A percentile compares a stretch with the other conserved stretches of the same genome.
phyloP scores from a whole-genome alignment of 2,113 vertebrate genomes.

The Garra rufa region DNA sequence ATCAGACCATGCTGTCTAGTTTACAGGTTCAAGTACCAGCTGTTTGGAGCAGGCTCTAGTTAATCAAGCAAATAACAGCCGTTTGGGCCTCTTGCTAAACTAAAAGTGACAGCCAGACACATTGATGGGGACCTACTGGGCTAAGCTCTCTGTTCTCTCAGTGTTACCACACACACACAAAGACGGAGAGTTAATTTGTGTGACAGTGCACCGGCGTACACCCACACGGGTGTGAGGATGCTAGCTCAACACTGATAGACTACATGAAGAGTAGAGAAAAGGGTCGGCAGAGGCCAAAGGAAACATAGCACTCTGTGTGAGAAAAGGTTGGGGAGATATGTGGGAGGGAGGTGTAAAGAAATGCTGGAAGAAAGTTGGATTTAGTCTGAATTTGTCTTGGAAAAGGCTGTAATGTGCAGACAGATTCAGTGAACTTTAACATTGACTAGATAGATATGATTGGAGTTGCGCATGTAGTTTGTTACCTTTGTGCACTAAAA shows the following conservation, averaged over 20 bases:
- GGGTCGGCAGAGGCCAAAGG: neutral
- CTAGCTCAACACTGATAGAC: constrained; percentile 20
- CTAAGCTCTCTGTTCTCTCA: neutral
- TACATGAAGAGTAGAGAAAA: constrained; percentile 5
- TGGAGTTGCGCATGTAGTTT: neutral
- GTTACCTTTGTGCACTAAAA: neutral
- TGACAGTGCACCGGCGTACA: neutral
- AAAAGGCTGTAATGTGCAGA: neutral
- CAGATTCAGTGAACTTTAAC: neutral
- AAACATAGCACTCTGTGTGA: constrained; percentile 1
- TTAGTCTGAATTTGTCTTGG: neutral
- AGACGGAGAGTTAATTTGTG: constrained; percentile 43
- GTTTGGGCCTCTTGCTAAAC: constrained; percentile 29
- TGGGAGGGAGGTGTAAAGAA: neutral
- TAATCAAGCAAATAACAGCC: constrained; percentile 31
- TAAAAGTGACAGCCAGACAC: constrained; percentile 35
- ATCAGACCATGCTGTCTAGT: neutral
- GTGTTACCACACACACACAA: constrained; percentile 2
- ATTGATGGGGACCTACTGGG: neutral
- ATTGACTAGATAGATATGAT: neutral
- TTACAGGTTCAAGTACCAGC: neutral
- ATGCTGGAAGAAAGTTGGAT: neutral
- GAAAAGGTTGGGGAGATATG: neutral
- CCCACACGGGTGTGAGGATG: neutral
- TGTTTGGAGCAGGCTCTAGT: constrained; percentile 26